Conservation (phyloP, 2,113 vertebrate species). For the Atrichornis clamosus region DNA sequence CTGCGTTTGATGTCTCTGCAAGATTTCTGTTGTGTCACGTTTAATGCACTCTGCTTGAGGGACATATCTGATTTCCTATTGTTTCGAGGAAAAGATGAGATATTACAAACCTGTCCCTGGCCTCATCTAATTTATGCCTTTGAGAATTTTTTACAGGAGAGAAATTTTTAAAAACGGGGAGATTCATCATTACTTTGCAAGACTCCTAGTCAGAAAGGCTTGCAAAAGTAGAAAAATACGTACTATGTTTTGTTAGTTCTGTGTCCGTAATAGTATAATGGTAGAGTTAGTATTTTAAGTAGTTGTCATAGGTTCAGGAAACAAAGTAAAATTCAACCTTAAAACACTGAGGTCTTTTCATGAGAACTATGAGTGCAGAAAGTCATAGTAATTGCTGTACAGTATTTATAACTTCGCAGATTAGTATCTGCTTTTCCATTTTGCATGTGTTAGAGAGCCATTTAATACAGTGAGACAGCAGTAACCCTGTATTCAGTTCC, state of each 20-base stretch:
- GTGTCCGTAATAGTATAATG: slow-evolving; percentile 19
- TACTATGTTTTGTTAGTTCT: slow-evolving; percentile 21
- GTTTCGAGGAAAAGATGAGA: slow-evolving; percentile 76
- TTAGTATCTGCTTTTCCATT: not conserved
- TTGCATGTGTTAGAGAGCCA: not conserved
- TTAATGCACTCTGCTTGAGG: slow-evolving; percentile 70
- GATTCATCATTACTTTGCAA: not conserved
- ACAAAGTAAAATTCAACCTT: slow-evolving; percentile 24
- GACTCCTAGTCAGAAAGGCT: not conserved
- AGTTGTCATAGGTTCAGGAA: not conserved
- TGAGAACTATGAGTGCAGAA: slow-evolving; percentile 28
- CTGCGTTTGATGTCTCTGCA: slow-evolving; percentile 62
- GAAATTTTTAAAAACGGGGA: not conserved
- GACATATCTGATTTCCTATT: slow-evolving; percentile 73
- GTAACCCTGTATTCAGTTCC: not conserved
- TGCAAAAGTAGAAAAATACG: slow-evolving; percentile 40
- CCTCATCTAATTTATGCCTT: slow-evolving; percentile 75
- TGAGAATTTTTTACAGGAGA: slow-evolving; percentile 53
- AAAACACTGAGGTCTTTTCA: slow-evolving; percentile 19
- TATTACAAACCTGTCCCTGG: slow-evolving; percentile 71
- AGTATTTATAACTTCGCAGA: slow-evolving; percentile 28
- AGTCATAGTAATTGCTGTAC: not conserved
- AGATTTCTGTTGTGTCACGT: slow-evolving; percentile 71
- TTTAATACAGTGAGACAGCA: not conserved
- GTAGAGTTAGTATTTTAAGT: not conserved